Evolutionary conservation across 2,113 vertebrate genomes (phyloP).

Genomic region (Peromyscus californicus): DNA sequence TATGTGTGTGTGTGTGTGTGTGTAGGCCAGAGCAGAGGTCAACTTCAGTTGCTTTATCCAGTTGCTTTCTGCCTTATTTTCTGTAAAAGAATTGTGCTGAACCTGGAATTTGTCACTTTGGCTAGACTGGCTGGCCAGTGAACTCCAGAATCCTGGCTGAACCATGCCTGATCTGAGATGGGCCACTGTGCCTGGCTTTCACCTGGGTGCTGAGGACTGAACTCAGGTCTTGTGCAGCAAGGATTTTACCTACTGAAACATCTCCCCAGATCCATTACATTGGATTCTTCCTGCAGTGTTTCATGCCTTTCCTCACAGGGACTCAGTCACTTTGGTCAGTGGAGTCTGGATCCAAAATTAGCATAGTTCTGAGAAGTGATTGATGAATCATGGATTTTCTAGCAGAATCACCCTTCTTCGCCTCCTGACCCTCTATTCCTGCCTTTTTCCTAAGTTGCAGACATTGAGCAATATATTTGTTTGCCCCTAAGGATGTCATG

Average conservation of each 20-base stretch:
- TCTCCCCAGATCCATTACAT: not conserved
- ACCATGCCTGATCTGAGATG: no score
- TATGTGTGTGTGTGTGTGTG: not conserved
- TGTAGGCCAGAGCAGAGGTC: not conserved
- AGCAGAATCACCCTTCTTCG: not conserved
- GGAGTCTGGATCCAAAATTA: not conserved
- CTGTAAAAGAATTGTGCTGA: not conserved
- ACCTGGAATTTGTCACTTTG: not conserved
- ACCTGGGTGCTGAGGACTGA: not conserved
- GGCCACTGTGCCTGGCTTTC: not conserved
- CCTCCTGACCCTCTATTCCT: not conserved
- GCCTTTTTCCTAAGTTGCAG: not conserved
- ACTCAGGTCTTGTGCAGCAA: not conserved
- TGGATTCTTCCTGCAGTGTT: not conserved
- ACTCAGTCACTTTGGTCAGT: not conserved
- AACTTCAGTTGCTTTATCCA: not conserved
- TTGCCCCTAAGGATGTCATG: not conserved
- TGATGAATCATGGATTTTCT: not conserved
- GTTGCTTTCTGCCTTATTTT: not conserved
- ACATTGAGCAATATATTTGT: not conserved
- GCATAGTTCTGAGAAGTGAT: not conserved
- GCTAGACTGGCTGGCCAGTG: not conserved
- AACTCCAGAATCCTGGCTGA: not conserved
- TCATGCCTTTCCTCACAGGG: not conserved
- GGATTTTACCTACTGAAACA: not conserved